Evolutionary conservation across 2,888 invertebrate genomes (phyloP), one percentile per base, ranked within the genome.

Genomic region (Plemyria rubiginata): DNA sequence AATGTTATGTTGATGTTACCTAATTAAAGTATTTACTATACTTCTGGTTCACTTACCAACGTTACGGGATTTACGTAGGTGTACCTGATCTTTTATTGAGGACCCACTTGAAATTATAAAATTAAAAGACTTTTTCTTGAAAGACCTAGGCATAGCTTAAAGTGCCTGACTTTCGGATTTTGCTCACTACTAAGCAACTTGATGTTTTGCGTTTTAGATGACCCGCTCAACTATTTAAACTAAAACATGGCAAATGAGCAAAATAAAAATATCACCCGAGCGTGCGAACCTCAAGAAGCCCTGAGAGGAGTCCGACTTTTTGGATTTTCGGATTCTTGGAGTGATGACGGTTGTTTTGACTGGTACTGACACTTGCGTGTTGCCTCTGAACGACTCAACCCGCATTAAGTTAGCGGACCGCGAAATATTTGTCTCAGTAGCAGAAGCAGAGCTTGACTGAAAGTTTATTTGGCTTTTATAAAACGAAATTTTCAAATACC

Each of bases 301-400:
- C 36, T 11, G 36, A 38, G 36, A 11, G 70, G 66, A 70, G 66
- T 72, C 68, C 64, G 56, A 59, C 73, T 65, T 68, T 73, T 81
- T 81, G 78, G 60, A 49, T 22, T 68, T 73, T 81, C 81, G 78
- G 60, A 49, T 22, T 48, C 40, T 78, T 69, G 75, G 79, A 81
- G 88, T 90, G 90, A 90, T 82, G 90, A 92, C 85, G 89, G 88
- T 87, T 92, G 90, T 92, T 91, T 80, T 90, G 90, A 92, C 90
- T 86, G 79, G 79, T 74, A 80, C 81, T 83, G 91, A 89, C 90
- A 85, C 82, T 87, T 83, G 84, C 84, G 85, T 84, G 85, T 80
- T 71, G 70, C 65, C 32, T 15, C 55, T 6, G 54, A 60, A 67
- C 65, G 60, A 48, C 59, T 72, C 55, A 61, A 62, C 54, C 62